Base-by-base conservation (phyloP, 2,888 invertebrate genomes). In the Thymelicus lineola region DNA sequence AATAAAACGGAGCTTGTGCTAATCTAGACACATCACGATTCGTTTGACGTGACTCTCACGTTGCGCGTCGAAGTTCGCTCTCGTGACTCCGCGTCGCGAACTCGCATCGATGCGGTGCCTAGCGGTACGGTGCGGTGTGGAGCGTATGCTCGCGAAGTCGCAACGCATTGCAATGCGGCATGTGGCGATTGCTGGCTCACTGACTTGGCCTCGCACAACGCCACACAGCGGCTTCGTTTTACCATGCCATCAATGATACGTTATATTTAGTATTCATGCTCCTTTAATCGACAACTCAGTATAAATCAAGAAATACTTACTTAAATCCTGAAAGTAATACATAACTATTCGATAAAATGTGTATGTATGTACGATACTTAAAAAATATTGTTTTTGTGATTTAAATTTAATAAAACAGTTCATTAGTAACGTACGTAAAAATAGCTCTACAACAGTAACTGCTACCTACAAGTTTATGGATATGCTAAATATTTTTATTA, bases 31-130 rank as follows among this genome's bases (percentile, higher is more conserved):
- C 79, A 81, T 84, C 82, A 84, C 81, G 80, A 84, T 80, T 76
- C 78, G 76, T 76, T 78, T 84, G 82, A 82, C 83, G 82, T 74
- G 76, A 77, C 82, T 83, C 82, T 86, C 84, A 84, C 83, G 82
- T 78, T 78, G 71, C 48, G 61, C 68, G 70, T 66, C 63, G 61
- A 66, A 65, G 70, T 65, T 69, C 71, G 72, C 71, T 75, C 76
- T 79, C 76, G 77, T 80, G 80, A 78, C 74, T 79, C 75, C 73
- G 66, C 38, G 61, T 36, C 35, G 28, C 36, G 7, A 71, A 71
- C 65, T 69, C 74, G 73, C 74, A 73, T 73, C 74, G 72, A 72
- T 77, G 75, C 76, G 76, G 75, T 72, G 72, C 45, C 45, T 72
- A 61, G 74, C 46, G 50, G 50, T 9, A 10, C 17, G 20, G 50